Conservation (phyloP, 2,888 invertebrate species). For the Phyto melanocephala region DNA sequence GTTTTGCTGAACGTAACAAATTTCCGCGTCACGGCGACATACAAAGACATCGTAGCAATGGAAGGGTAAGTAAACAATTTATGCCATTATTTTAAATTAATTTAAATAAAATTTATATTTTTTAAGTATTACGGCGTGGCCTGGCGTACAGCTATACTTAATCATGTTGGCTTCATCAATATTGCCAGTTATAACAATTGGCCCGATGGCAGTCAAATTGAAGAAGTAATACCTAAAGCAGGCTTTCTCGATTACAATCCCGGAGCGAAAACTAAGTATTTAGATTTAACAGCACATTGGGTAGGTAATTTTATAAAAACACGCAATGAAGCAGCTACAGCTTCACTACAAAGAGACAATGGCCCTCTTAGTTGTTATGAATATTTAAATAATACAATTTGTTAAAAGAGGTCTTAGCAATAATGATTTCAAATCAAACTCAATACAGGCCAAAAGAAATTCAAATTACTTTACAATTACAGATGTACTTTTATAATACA, state of each 20-base stretch:
- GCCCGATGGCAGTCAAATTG: conserved; percentile 88
- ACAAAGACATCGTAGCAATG: conserved; percentile 77
- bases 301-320: conserved; percentile 80
- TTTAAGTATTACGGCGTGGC: conserved; percentile 82
- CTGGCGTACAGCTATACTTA: conserved; percentile 82
- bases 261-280: conserved; percentile 82
- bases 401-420: conserved; percentile 69
- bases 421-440: conserved; percentile 41
- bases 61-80: conserved; percentile 71
- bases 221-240: conserved; percentile 80
- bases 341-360: conserved; percentile 62
- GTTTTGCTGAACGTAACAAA: conserved; percentile 84
- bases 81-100: not conserved
- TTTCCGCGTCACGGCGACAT: conserved; percentile 76
- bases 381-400: conserved; percentile 78
- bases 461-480: conserved; percentile 42
- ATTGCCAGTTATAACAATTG: conserved; percentile 88
- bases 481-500: conserved; percentile 33
- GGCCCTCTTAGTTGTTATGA: conserved; percentile 75
- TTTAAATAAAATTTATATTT: not conserved
- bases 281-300: conserved; percentile 83
- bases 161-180: conserved; percentile 81
- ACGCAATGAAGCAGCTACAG: conserved; percentile 72
- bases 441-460: conserved; percentile 30
- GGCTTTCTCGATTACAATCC: conserved; percentile 82